Base-by-base conservation (phyloP, 1,140 invertebrate genomes). In the Conus ventricosus region DNA sequence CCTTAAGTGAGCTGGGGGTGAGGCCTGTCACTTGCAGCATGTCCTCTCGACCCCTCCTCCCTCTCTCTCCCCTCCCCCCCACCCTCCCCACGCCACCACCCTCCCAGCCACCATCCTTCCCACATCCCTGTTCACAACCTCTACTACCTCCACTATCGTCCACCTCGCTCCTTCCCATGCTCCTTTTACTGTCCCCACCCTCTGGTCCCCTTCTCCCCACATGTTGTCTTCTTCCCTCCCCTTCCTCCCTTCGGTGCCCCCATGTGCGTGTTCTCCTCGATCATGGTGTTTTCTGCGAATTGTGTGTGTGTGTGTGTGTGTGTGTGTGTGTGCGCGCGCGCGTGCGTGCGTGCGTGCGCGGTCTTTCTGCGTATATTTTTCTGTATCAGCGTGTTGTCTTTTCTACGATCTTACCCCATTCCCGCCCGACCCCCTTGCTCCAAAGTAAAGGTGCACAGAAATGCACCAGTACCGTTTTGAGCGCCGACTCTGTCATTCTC, bases 1-100 rank as follows among this genome's bases (percentile, higher is more conserved):
- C 71, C 57, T 15, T 78, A 78, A 78, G 76, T 78, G 76, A 78
- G 20, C 25, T 60, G 57, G 76, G 71, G 76, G 76, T 78, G 23
- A 78, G 23, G 25, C 13, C 87, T 82, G 39, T 78, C 76, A 78
- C 27, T 81, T 60, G 20, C 80, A 80, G 76, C 81, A 82, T 25
- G 57, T 84, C 57, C 82, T 76, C 67, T 53, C 57, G 15, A 51
- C 54, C 54, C 53, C 27, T 54, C 51, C 81, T 20, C 57, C n/a
- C 63, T 76, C 67, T 57, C 87, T 7, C 57, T 51, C 57, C 51
- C 78, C 20, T 13, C 78, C 17, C 60, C 78, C 17, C 60, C 53
- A n/a, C 51, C 60, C 57, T 63, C 23, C 27, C 6, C 67, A 11
- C 2, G 7, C 5, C 75, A 17, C 75, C 75, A 8, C 53, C 67